Conservation (phyloP, 1,140 invertebrate genomes). For the Ylistrum balloti region DNA sequence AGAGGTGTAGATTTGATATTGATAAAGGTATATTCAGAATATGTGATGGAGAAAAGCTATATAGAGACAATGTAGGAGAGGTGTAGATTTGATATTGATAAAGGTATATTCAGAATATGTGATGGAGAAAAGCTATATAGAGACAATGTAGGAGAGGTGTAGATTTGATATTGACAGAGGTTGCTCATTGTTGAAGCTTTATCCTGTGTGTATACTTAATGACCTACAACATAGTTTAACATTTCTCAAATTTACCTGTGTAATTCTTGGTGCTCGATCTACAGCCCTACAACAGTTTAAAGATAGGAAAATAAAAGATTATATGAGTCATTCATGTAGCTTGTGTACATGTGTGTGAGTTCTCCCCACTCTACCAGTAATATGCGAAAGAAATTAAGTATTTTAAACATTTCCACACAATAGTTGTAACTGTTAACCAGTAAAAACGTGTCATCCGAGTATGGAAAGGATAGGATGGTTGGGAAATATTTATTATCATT, state of each 20-base stretch:
- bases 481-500: not conserved
- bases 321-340: slow-evolving; percentile 11
- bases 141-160: no score
- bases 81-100: no score
- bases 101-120: no score
- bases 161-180: slow-evolving; percentile 18
- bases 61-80: no score
- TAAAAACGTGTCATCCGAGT: not conserved
- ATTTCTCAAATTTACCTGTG: slow-evolving; percentile 39
- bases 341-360: not conserved
- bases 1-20: no score
- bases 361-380: not conserved
- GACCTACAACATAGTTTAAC: not conserved
- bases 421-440: not conserved
- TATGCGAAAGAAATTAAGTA: slow-evolving; percentile 20
- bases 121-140: no score
- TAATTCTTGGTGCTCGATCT: not conserved
- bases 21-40: no score
- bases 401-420: slow-evolving; percentile 35
- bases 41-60: no score
- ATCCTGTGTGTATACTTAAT: slow-evolving; percentile 11
- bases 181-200: not conserved
- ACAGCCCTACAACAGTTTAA: slow-evolving; percentile 6
- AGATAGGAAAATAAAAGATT: slow-evolving; percentile 40
- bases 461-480: not conserved